Percentiles rank a stretch among this genome's conserved stretches.
Evolutionary conservation across 2,113 vertebrate species (phyloP).

Genomic region (Alligator mississippiensis): DNA sequence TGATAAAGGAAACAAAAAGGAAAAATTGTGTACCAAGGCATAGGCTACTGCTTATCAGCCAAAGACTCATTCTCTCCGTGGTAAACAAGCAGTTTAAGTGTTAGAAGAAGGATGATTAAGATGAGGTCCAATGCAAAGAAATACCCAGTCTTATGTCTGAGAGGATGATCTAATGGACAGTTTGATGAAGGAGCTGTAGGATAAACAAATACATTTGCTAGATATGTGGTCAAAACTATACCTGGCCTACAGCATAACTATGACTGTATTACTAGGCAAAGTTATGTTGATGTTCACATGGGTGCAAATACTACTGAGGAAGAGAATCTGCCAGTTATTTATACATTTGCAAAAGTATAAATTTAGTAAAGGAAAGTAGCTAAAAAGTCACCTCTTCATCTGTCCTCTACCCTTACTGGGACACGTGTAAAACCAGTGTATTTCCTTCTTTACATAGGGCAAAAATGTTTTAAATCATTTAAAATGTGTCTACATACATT

Average conservation of each 20-base stretch:
- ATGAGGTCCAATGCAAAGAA: constrained; percentile 58
- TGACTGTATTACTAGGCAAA: constrained; percentile 54
- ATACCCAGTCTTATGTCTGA: constrained; percentile 54
- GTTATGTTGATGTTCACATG: constrained; percentile 35
- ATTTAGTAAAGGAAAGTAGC: not conserved
- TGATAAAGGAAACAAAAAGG: constrained; percentile 67
- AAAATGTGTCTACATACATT: not conserved
- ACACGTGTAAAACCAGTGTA: too few relatives aligned
- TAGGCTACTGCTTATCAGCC: constrained; percentile 67
- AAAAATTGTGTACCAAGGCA: constrained; percentile 45
- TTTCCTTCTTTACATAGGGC: not conserved
- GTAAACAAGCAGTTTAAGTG: constrained; percentile 50
- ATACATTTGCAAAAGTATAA: rapidly evolving
- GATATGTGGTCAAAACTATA: constrained; percentile 64
- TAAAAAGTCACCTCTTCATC: not conserved
- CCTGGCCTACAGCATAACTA: constrained; percentile 64
- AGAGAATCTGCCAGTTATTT: rapidly evolving
- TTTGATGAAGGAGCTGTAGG: not conserved
- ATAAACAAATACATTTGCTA: constrained; percentile 47
- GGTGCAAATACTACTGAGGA: constrained; percentile 18
- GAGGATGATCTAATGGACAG: constrained; percentile 63
- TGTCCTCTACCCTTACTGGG: not conserved
- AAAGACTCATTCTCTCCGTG: constrained; percentile 50
- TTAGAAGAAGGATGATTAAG: constrained; percentile 52
- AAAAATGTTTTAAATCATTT: not conserved